Conservation (phyloP, 2,113 vertebrate species). For the Orycteropus afer region DNA sequence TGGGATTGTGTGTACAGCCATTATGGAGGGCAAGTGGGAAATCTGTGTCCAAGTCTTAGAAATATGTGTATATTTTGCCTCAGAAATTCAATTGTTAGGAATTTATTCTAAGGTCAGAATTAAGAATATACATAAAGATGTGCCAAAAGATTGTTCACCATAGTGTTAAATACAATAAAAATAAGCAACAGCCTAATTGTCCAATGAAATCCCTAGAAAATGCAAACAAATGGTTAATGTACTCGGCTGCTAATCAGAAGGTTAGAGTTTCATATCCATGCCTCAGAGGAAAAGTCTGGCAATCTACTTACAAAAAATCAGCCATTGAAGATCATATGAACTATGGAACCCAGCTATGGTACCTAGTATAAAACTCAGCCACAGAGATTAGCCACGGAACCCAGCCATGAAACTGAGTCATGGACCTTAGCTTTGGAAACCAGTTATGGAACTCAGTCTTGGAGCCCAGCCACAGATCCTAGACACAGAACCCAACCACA, state of each 20-base stretch:
- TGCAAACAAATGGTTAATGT: too few species aligned
- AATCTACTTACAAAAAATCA: not conserved
- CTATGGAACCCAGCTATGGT: not conserved
- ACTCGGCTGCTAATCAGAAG: too few species aligned
- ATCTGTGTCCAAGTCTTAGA: not conserved
- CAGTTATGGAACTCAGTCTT: too few species aligned
- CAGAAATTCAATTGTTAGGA: not conserved
- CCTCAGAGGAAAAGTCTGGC: too few species aligned
- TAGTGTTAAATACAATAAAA: not conserved
- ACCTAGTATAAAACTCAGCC: not conserved
- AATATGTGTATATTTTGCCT: not conserved
- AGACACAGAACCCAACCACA: too few species aligned
- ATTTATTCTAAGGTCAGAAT: not conserved
- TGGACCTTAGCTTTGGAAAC: too few species aligned
- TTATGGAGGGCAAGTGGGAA: not conserved
- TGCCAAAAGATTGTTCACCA: not conserved
- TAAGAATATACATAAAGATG: not conserved
- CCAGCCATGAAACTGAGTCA: too few species aligned
- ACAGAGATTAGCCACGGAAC: not conserved
- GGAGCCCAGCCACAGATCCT: not conserved
- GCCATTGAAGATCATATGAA: not conserved
- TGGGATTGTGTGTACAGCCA: not conserved
- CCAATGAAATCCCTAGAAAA: not conserved
- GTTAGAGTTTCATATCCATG: too few species aligned
- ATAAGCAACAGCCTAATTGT: not conserved